Conservation (phyloP, 2,888 invertebrate species). For the Lacanobia wlatinum region DNA sequence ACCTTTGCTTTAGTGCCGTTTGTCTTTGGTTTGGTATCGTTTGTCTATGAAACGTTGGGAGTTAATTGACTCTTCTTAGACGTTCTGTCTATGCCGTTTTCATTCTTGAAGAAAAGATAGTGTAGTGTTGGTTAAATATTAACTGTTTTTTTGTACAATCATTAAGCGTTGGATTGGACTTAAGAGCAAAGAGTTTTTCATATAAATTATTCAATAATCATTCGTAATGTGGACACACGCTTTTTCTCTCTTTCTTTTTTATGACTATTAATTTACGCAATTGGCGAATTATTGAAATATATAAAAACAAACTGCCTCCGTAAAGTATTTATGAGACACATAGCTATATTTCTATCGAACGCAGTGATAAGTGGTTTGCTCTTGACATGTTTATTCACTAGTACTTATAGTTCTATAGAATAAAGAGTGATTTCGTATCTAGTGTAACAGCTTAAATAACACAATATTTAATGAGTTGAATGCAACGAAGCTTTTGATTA, state of each 20-base stretch:
- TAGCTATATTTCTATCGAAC: constrained; percentile 10
- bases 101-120: not conserved
- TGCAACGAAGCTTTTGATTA: not conserved
- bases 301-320: constrained; percentile 14
- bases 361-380: constrained; percentile 32
- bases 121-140: not conserved
- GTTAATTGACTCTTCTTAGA: constrained; percentile 29
- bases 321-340: constrained; percentile 32
- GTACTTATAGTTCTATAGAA: constrained; percentile 9
- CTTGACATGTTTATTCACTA: constrained; percentile 22
- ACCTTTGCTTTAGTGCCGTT: constrained; percentile 32
- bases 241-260: not conserved
- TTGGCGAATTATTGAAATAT: constrained; percentile 1
- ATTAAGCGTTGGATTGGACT: not conserved
- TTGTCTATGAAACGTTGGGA: constrained; percentile 42
- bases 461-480: not conserved
- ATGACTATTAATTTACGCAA: not conserved
- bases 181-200: not conserved
- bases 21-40: constrained; percentile 29
- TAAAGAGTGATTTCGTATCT: constrained; percentile 6
- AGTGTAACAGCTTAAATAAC: not conserved
- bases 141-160: not conserved
- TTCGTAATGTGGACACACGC: not conserved
- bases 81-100: not conserved
- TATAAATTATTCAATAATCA: not conserved